Conservation (phyloP, 2,888 invertebrate species). For the Oxytorus armatus region DNA sequence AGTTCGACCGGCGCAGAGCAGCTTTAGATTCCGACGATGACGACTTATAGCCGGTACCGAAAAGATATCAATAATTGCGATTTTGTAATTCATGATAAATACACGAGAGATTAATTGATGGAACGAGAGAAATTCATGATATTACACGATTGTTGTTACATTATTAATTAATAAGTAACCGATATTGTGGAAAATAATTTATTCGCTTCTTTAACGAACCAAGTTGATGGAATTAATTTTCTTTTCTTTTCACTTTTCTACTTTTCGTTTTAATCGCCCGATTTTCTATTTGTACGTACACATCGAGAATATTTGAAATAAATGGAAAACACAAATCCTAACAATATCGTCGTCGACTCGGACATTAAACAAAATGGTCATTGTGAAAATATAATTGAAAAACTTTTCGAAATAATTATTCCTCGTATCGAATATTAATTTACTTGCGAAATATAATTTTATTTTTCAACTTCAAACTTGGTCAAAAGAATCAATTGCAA, state of each 20-base stretch:
- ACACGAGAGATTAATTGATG: background rate
- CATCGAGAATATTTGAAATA: background rate
- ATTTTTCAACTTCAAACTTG: no score
- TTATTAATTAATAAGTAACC: background rate
- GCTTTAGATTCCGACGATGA: slow-evolving; percentile 95
- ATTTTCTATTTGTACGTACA: no score
- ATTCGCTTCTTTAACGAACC: background rate
- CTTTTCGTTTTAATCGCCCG: background rate
- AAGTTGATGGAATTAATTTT: no score
- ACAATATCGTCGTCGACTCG: background rate
- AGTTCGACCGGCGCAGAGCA: slow-evolving; percentile 95
- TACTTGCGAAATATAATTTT: no score
- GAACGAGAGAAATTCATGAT: no score
- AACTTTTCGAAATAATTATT: no score
- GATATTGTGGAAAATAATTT: no score
- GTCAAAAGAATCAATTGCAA: no score
- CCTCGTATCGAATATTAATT: no score
- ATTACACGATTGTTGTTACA: no score
- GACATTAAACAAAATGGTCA: no score
- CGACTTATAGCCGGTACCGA: slow-evolving; percentile 82
- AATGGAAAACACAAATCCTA: background rate
- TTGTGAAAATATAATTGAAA: no score
- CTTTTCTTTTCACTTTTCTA: background rate
- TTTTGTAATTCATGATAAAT: slow-evolving; percentile 24
- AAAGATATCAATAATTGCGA: slow-evolving; percentile 37